These are phyloP conservation scores for Sebastes elongatus DNA, from an alignment of 2,797 vertebrate genomes.

Conservation along the genomic window DNA sequence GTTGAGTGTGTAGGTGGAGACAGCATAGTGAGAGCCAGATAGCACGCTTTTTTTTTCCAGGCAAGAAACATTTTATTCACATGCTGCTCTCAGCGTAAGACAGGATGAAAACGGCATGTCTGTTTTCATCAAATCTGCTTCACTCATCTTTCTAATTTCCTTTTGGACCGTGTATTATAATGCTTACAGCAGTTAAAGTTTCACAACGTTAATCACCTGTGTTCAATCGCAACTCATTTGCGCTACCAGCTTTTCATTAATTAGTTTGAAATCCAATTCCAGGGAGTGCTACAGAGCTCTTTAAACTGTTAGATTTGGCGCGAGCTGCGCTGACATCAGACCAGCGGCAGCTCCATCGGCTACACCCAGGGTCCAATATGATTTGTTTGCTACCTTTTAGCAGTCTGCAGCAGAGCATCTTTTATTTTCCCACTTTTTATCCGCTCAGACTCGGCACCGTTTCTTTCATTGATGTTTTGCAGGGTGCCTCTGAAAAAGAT, in stretches of 20 bases:
- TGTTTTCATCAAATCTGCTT: not conserved
- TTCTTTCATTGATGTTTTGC: conserved; percentile 15
- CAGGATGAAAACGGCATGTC: not conserved
- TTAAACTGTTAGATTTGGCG: not conserved
- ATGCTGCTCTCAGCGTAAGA: not conserved
- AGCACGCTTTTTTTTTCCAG: not conserved
- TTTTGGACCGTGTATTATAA: not conserved
- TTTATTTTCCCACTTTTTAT: not conserved
- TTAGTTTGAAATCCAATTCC: conserved; percentile 1
- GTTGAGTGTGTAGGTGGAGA: conserved; percentile 18
- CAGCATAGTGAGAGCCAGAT: not conserved
- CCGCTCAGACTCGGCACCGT: not conserved
- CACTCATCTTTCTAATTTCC: not conserved
- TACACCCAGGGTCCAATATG: not conserved
- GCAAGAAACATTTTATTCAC: not conserved
- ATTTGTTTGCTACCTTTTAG: conserved; percentile 20
- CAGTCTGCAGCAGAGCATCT: not conserved
- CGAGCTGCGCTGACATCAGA: conserved; percentile 4
- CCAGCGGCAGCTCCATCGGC: not conserved
- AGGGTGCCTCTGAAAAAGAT: conserved; percentile 9
- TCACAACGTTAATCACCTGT: not conserved
- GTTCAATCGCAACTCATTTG: not conserved
- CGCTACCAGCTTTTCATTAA: not conserved
- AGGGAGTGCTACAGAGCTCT: not conserved
- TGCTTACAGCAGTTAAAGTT: not conserved